Evolutionary conservation across 2,797 vertebrate genomes (phyloP), one percentile per base, ranked within the genome.

Genomic region (Sebastes matsubarae): DNA sequence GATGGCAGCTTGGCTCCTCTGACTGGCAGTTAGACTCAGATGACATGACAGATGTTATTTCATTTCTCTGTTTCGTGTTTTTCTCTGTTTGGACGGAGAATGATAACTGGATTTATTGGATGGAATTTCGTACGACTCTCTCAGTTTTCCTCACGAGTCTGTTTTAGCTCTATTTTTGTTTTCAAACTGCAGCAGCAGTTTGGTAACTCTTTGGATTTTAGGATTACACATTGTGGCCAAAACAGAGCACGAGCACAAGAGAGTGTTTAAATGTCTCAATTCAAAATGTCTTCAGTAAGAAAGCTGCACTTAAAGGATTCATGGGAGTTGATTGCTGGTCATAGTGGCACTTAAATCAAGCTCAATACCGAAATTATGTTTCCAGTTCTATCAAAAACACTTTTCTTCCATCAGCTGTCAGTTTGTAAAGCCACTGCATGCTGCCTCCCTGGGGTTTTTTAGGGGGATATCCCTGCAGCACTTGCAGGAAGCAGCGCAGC

Each of bases 21-120:
- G 86, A 91, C 77, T 89, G 91, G 84, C 88, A 88, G 75, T 76
- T 79, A 66, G 72, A 77, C 79, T 88, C 82, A 82, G 80, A 90
- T 67, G 87, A 90, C 80, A 80, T 87, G 89, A 91, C 88, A 89
- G 88, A 91, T 87, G 89, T 88, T 88, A 85, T 86, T 91, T 90
- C 66, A 86, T 87, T 90, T 83, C 78, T 87, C 70, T 78, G 77
- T 79, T 76, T 84, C 79, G 84, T 89, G 81, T 88, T 87, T 90
- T 80, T 54, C 67, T 86, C 76, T 82, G 88, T 91, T 91, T 89
- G 86, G 89, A 88, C 75, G 72, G 69, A 85, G 82, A 83, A 85
- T 72, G 85, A 84, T 86, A 76, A 92, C 82, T 86, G 81, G 81
- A 86, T 86, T 74, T 67, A 32, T 68, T 81, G 74, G 84, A 78